These are phyloP conservation scores for Orthonyx spaldingii DNA, from an alignment of 2,113 vertebrate species.

Conservation along the genomic window DNA sequence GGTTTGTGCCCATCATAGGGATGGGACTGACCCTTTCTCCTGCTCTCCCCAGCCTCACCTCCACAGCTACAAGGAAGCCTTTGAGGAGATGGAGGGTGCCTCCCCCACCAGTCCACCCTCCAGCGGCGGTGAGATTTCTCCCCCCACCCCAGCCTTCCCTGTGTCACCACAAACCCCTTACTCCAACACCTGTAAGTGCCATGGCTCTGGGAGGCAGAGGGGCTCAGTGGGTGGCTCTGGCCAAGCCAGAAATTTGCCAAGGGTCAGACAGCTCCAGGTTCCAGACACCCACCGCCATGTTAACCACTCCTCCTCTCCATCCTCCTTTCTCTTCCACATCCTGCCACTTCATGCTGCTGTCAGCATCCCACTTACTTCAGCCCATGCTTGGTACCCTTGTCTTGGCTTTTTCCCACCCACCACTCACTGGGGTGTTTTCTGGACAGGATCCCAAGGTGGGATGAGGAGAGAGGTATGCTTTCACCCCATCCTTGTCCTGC, in stretches of 20 bases:
- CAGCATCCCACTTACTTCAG: background rate
- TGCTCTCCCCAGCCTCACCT: conserved; percentile 82
- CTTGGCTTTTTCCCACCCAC: background rate
- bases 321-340: background rate
- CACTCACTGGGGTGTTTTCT: background rate
- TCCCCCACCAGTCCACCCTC: conserved; percentile 77
- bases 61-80: conserved; percentile 97
- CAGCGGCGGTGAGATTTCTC: conserved; percentile 87
- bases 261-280: conserved; percentile 24
- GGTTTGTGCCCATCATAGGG: background rate
- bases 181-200: conserved; percentile 79
- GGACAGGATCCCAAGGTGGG: background rate
- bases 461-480: background rate
- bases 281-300: background rate
- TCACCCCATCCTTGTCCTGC: background rate
- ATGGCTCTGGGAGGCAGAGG: conserved; percentile 61
- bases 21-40: background rate
- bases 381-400: background rate
- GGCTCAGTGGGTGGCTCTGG: conserved; percentile 1
- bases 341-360: background rate
- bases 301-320: background rate
- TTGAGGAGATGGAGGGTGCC: conserved; percentile 88
- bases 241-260: conserved; percentile 33
- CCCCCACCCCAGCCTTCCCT: conserved; percentile 80
- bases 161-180: conserved; percentile 80